Conservation (phyloP, 2,888 invertebrate species). For the Eupithecia dodoneata region DNA sequence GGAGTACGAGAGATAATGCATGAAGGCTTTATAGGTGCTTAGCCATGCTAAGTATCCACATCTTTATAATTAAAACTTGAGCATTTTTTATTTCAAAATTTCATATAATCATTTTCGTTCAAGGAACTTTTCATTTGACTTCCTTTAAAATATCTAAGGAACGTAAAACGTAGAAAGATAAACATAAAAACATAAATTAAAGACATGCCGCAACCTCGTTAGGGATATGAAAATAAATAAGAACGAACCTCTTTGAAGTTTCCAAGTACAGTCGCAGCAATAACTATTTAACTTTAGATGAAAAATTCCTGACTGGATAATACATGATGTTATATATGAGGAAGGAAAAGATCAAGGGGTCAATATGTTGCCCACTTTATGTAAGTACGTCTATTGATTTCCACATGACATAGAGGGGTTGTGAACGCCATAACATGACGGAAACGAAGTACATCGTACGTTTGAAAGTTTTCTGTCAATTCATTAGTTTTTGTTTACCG, state of each 20-base stretch:
- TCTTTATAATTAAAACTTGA: background rate
- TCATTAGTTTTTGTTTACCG: background rate
- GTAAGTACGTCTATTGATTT: conserved; percentile 1
- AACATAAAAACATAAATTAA: conserved; percentile 34
- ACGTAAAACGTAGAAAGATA: conserved; percentile 13
- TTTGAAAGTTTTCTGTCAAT: background rate
- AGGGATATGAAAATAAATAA: conserved; percentile 39
- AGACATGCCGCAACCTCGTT: conserved; percentile 38
- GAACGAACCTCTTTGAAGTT: conserved; percentile 40
- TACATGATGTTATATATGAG: too few species aligned
- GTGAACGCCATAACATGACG: background rate
- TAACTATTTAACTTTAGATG: conserved; percentile 10
- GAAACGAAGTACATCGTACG: background rate
- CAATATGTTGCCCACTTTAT: background rate
- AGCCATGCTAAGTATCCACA: background rate
- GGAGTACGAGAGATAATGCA: background rate
- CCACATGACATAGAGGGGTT: conserved; percentile 9
- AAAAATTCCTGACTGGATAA: background rate
- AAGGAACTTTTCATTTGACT: background rate
- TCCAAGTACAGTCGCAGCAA: conserved; percentile 29
- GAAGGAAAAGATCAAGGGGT: background rate
- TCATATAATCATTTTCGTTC: background rate
- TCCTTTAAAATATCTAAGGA: background rate
- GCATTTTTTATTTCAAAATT: background rate
- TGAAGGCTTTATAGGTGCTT: background rate